Conservation (phyloP, 2,797 vertebrate genomes). For the Melanogrammus aeglefinus region DNA sequence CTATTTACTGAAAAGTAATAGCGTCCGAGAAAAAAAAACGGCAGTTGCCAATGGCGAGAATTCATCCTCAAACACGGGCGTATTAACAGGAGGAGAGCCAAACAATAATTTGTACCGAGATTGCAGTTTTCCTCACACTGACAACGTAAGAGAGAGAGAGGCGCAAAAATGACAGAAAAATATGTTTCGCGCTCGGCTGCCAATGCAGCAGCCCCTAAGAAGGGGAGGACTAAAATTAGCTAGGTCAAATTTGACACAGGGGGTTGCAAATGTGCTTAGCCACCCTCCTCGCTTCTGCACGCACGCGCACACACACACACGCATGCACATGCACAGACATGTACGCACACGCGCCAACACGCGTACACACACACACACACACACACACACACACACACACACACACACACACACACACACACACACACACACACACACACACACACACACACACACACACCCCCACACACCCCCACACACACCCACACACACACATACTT, state of each 20-base stretch:
- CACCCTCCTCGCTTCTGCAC: neutral
- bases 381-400: too few relatives aligned
- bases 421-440: too few relatives aligned
- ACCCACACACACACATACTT: too few relatives aligned
- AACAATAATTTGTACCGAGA: neutral
- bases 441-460: too few relatives aligned
- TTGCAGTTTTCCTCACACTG: neutral
- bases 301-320: neutral
- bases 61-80: neutral
- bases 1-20: neutral
- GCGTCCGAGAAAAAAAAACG: neutral
- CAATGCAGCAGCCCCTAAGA: neutral
- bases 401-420: too few relatives aligned
- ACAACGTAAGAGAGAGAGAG: neutral
- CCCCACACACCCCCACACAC: too few relatives aligned
- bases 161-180: neutral
- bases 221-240: conserved; percentile 56
- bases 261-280: conserved; percentile 25
- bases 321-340: too few relatives aligned
- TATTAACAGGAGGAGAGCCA: neutral
- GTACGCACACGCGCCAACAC: too few relatives aligned
- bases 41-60: neutral
- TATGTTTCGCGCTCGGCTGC: neutral
- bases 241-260: conserved; percentile 45
- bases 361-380: too few relatives aligned